Conservation (phyloP, 2,113 vertebrate genomes). For the Oceanites oceanicus region DNA sequence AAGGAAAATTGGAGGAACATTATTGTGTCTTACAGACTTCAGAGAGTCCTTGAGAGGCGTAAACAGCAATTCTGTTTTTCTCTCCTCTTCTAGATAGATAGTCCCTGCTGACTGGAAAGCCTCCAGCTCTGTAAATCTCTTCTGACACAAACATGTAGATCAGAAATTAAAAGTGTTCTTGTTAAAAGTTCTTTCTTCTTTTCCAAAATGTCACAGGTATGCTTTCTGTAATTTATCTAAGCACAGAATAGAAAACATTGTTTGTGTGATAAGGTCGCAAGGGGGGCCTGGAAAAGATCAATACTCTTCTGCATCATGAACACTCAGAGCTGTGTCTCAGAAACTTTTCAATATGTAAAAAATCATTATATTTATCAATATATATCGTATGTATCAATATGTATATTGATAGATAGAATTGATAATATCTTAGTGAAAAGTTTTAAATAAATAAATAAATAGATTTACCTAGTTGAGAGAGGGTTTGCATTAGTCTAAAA, state of each 20-base stretch:
- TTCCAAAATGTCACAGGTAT: neutral
- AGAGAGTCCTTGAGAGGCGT: neutral
- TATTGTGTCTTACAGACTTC: neutral
- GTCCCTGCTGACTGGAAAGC: neutral
- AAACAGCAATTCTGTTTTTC: neutral
- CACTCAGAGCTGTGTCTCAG: neutral
- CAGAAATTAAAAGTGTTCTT: neutral
- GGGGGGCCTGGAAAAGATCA: neutral
- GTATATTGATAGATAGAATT: neutral
- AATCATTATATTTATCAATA: neutral
- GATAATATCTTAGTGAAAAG: neutral
- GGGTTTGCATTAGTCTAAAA: neutral
- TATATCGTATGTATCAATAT: neutral
- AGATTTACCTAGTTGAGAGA: neutral
- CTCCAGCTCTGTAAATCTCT: neutral
- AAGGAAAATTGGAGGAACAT: neutral
- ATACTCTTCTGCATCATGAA: neutral
- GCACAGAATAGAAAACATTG: neutral
- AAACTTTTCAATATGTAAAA: neutral
- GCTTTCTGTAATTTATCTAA: neutral
- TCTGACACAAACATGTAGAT: neutral
- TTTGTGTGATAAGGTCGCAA: neutral
- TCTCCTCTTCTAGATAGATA: neutral
- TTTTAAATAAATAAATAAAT: neutral
- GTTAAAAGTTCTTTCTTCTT: neutral